Evolutionary conservation across 2,888 invertebrate genomes (phyloP).

Genomic region (Thereva nobilitata): DNA sequence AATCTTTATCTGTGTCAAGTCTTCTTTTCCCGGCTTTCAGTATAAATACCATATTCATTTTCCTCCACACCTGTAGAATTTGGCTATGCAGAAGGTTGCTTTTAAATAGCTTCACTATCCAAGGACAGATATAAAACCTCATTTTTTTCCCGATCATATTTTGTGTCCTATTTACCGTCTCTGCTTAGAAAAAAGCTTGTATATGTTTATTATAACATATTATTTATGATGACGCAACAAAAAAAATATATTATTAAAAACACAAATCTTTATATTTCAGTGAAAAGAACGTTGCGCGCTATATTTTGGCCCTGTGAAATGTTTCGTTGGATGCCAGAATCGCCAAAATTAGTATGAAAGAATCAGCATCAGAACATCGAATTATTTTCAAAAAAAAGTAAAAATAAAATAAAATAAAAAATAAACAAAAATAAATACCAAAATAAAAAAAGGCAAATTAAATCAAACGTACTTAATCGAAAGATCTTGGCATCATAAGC

Average conservation of each 20-base stretch:
- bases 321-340: conserved; percentile 59
- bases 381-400: conserved; percentile 30
- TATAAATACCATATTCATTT: too few species aligned
- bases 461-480: background rate
- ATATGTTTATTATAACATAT: background rate
- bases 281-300: conserved; percentile 58
- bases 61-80: too few species aligned
- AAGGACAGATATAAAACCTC: too few species aligned
- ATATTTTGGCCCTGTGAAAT: conserved; percentile 59
- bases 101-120: too few species aligned
- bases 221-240: background rate
- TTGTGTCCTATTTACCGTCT: background rate
- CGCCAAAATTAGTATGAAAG: conserved; percentile 29
- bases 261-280: conserved; percentile 45
- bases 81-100: too few species aligned
- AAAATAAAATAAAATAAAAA: conserved; percentile 40
- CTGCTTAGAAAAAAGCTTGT: conserved; percentile 2
- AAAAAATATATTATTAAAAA: conserved; percentile 10
- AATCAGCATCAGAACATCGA: conserved; percentile 28
- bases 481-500: conserved; percentile 25
- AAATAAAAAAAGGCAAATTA: background rate
- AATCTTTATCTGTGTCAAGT: too few species aligned
- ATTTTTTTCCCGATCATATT: too few species aligned
- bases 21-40: too few species aligned
- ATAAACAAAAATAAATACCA: conserved; percentile 20